phyloP scores from a whole-genome alignment of 30 jellyfish, hydroid and myxozoan genomes.

The Catostylus mosaicus region DNA sequence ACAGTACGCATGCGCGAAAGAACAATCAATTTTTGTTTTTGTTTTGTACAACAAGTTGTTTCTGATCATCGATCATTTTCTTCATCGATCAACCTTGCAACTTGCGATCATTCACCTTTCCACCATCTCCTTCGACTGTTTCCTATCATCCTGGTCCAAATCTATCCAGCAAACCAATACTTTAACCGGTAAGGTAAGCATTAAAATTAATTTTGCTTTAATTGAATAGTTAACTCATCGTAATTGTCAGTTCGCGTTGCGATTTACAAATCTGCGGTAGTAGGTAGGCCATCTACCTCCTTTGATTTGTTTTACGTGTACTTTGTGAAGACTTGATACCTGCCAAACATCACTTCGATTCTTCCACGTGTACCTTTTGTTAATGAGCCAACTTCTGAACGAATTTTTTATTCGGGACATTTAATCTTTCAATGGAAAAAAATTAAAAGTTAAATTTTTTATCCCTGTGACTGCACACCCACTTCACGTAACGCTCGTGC shows the following conservation, averaged over 20 bases:
- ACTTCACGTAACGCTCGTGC: not conserved
- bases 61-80: slow-evolving; percentile 11
- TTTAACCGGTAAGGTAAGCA: slow-evolving; percentile 41
- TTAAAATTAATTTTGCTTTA: not conserved
- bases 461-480: not conserved
- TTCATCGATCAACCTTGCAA: slow-evolving; percentile 14
- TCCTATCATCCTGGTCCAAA: slow-evolving; percentile 48
- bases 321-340: slow-evolving; percentile 20
- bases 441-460: not conserved
- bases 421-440: not conserved
- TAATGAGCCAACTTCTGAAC: not conserved
- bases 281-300: slow-evolving; percentile 29
- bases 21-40: slow-evolving; percentile 30
- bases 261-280: slow-evolving; percentile 31
- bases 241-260: not conserved
- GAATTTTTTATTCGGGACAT: not conserved
- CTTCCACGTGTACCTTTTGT: slow-evolving; percentile 50
- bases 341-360: slow-evolving; percentile 4
- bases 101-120: slow-evolving; percentile 49
- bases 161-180: slow-evolving; percentile 55
- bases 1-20: slow-evolving; percentile 54
- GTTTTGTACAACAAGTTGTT: slow-evolving; percentile 35
- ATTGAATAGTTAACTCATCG: not conserved
- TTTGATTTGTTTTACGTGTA: slow-evolving; percentile 41
- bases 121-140: slow-evolving; percentile 61